These are phyloP conservation scores for Silurus aristotelis DNA, from an alignment of 2,797 vertebrate species.

Conservation along the genomic window DNA sequence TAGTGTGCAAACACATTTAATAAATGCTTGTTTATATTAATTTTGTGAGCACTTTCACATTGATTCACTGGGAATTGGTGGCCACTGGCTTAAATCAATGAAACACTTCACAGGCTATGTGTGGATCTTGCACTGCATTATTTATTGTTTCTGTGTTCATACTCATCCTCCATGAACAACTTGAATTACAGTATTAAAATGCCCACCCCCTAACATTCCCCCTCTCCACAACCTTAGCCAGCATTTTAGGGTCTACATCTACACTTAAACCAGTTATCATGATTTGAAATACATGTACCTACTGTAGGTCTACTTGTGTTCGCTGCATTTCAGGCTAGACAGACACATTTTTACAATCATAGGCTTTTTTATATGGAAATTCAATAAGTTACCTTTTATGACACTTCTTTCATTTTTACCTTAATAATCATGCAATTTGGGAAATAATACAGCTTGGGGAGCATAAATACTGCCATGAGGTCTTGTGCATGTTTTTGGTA, in stretches of 20 bases:
- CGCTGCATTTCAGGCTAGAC: not conserved
- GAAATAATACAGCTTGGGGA: not conserved
- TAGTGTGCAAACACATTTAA: conserved; percentile 21
- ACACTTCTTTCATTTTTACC: not conserved
- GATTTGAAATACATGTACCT: not conserved
- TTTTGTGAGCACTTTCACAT: conserved; percentile 8
- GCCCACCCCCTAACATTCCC: not conserved
- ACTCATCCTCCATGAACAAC: not conserved
- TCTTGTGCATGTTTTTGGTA: not conserved
- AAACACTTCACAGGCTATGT: conserved; percentile 8
- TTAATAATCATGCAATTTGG: not conserved
- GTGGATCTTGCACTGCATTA: not conserved
- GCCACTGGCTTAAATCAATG: conserved; percentile 8
- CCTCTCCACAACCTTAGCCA: not conserved
- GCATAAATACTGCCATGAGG: not conserved
- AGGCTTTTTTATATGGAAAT: not conserved
- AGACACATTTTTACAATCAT: not conserved
- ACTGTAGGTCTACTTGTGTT: not conserved
- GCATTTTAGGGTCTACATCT: not conserved
- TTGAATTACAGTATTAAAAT: not conserved
- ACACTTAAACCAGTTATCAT: not conserved
- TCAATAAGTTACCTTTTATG: not conserved
- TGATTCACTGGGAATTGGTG: conserved; percentile 11
- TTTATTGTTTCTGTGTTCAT: not conserved
- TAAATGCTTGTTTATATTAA: conserved; percentile 41